Percentiles rank a stretch among this genome's conserved stretches.
These are phyloP conservation scores for Bibio marci DNA, from an alignment of 2,888 invertebrate species.

Conservation along the genomic window DNA sequence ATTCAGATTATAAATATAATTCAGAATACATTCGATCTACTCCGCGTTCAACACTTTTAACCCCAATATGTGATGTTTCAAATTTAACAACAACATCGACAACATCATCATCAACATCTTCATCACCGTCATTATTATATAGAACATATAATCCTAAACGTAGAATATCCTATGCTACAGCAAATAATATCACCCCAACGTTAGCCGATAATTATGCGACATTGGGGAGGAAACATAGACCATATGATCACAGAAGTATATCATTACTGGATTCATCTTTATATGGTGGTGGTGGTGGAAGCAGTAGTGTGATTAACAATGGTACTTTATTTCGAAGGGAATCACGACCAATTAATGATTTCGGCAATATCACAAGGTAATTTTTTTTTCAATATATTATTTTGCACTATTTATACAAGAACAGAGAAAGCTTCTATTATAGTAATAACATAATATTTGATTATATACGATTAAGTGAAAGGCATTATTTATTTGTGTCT, in stretches of 20 bases:
- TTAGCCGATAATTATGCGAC: conserved; percentile 25
- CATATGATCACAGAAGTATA: conserved; percentile 26
- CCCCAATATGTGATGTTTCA: neutral
- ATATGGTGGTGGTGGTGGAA: conserved; percentile 9
- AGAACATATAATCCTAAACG: conserved; percentile 26
- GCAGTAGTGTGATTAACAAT: neutral
- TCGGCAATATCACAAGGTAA: conserved; percentile 10
- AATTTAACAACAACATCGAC: conserved; percentile 1
- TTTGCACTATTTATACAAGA: neutral
- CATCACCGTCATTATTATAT: conserved; percentile 3
- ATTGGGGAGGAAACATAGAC: conserved; percentile 21
- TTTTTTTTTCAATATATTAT: neutral
- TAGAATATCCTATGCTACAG: conserved; percentile 26
- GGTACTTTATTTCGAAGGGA: conserved; percentile 20
- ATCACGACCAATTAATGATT: conserved; percentile 8
- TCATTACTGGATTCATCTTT: conserved; percentile 21
- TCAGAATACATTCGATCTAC: conserved; percentile 25
- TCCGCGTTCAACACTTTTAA: neutral
- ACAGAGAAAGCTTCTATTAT: neutral
- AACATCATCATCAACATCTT: conserved; percentile 4
- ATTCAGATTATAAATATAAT: conserved; percentile 32
- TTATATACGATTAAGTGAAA: too few species aligned
- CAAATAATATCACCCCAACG: neutral
- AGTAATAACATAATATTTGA: too few species aligned
- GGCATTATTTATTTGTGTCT: too few species aligned